Conservation (phyloP, 2,888 invertebrate species). For the Diarsia brunnea region DNA sequence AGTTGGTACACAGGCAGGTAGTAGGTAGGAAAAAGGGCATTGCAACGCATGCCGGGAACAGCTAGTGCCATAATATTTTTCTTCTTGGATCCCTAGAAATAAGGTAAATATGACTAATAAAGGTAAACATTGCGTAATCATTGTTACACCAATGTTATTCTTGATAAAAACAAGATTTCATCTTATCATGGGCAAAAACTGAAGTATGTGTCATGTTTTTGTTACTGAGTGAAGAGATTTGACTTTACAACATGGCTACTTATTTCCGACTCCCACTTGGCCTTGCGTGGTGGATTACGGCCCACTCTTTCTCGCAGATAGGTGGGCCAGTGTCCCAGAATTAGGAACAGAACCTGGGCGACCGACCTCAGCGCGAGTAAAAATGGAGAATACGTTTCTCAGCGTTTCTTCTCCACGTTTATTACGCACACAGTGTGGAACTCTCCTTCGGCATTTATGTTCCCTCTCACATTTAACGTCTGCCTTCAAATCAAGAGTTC, state of each 20-base stretch:
- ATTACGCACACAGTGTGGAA: no score
- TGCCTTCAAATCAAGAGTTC: no score
- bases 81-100: neutral
- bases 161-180: constrained; percentile 54
- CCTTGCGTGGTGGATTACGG: neutral
- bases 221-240: neutral
- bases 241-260: neutral
- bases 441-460: no score
- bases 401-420: no score
- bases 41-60: no score
- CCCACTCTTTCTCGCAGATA: neutral
- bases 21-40: no score
- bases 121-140: constrained; percentile 50
- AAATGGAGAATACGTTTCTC: no score
- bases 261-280: neutral
- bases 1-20: no score
- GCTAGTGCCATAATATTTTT: constrained; percentile 28
- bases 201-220: neutral
- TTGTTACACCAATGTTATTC: constrained; percentile 48
- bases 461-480: no score
- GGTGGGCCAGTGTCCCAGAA: neutral
- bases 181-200: constrained; percentile 50
- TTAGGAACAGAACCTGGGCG: neutral
- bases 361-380: no score
- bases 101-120: constrained; percentile 26